phyloP scores from a whole-genome alignment of 2,113 vertebrate genomes.

The Lepisosteus osseus region DNA sequence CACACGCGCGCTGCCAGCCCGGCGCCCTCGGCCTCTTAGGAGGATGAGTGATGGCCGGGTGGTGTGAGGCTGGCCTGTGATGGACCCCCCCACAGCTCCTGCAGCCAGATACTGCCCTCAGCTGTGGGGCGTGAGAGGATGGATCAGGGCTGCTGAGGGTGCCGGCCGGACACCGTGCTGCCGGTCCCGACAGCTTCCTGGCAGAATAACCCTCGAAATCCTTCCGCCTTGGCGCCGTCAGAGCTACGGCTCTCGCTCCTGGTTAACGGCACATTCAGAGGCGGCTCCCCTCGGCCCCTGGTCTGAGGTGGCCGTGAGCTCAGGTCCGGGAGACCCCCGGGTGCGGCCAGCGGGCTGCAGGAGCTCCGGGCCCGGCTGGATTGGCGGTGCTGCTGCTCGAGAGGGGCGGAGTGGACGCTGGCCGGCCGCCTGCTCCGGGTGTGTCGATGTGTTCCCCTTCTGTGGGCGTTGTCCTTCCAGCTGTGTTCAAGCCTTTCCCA shows the following conservation, averaged over 20 bases:
- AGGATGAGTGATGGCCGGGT: slow-evolving; percentile 4
- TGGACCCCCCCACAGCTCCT: not conserved
- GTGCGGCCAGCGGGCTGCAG: no score
- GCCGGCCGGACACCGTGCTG: slow-evolving; percentile 1
- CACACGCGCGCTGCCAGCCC: not conserved
- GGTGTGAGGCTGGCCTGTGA: not conserved
- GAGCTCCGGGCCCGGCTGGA: no score
- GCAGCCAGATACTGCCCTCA: slow-evolving; percentile 2
- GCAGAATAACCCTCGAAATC: not conserved
- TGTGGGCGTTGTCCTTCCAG: no score
- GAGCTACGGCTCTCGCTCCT: not conserved
- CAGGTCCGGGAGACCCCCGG: not conserved
- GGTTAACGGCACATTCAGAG: not conserved
- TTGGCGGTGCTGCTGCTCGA: no score
- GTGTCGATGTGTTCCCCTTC: not conserved
- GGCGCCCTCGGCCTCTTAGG: slow-evolving; percentile 15
- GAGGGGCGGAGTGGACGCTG: no score
- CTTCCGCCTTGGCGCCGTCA: not conserved
- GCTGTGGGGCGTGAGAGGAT: slow-evolving; percentile 4
- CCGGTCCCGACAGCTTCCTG: not conserved
- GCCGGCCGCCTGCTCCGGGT: not conserved
- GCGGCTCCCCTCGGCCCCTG: no score
- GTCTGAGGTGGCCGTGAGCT: not conserved
- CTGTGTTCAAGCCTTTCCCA: no score
- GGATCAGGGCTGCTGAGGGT: not conserved